A percentile compares a stretch with the other conserved stretches of the same genome.
Conservation (phyloP, 2,113 vertebrate species). For the Origma solitaria region DNA sequence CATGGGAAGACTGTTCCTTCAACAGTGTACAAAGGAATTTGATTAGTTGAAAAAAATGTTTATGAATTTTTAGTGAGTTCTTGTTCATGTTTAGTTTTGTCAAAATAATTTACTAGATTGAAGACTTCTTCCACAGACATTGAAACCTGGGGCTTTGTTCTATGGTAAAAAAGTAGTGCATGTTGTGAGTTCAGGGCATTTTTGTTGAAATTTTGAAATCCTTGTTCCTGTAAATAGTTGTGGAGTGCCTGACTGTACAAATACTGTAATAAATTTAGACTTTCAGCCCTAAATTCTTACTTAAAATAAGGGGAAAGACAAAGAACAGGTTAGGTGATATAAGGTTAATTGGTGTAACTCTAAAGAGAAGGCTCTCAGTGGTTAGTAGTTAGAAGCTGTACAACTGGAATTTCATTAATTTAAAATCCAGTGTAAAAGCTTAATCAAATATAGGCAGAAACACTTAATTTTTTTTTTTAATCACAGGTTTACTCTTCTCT, state of each 20-base stretch:
- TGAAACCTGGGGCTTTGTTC: not conserved
- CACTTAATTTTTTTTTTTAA: not conserved
- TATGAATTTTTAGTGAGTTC: not conserved
- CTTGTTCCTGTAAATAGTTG: not conserved
- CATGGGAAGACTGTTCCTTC: not conserved
- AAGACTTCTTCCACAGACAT: constrained; percentile 34
- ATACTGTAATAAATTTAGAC: not conserved
- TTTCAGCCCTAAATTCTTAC: not conserved
- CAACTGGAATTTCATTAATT: not conserved
- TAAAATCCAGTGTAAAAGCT: not conserved
- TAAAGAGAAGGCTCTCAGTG: not conserved
- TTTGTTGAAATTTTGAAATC: not conserved
- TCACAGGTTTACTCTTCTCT: not conserved
- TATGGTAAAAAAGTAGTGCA: not conserved
- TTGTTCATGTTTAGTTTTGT: not conserved
- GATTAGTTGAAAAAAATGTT: not conserved
- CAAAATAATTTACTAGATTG: constrained; percentile 48
- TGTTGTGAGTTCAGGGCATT: not conserved
- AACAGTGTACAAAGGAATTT: not conserved
- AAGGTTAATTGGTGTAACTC: not conserved
- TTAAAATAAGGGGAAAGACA: not conserved
- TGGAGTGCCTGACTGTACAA: not conserved
- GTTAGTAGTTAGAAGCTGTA: not conserved
- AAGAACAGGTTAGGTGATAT: not conserved
- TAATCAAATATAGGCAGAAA: not conserved